Conservation (phyloP, 2,113 vertebrate genomes). For the Oreocharis arfaki region DNA sequence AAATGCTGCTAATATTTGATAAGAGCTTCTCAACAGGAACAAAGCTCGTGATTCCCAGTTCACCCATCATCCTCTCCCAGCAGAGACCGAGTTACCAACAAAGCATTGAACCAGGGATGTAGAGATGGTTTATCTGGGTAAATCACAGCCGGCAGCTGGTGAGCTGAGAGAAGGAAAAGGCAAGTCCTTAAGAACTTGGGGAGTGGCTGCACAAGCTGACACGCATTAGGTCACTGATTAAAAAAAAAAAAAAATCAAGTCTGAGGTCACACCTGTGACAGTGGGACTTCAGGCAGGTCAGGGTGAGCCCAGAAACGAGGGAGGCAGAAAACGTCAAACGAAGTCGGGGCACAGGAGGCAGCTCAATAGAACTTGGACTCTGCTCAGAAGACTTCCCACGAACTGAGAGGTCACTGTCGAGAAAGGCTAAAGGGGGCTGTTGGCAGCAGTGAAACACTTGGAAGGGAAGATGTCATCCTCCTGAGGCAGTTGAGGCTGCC, state of each 20-base stretch:
- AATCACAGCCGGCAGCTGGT: not conserved
- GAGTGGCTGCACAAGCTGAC: not conserved
- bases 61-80: not conserved
- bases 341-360: not conserved
- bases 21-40: not conserved
- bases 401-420: not conserved
- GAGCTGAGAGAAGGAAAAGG: not conserved
- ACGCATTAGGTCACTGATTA: not conserved
- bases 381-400: accelerated
- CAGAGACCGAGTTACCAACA: accelerated
- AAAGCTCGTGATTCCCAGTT: not conserved
- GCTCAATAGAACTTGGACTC: not conserved
- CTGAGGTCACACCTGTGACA: not conserved
- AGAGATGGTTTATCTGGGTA: no score
- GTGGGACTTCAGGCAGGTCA: not conserved
- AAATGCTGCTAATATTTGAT: not conserved
- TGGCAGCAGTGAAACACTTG: accelerated
- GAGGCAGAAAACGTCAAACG: not conserved
- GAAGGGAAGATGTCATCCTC: not conserved
- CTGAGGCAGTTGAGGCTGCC: not conserved
- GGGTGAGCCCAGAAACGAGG: accelerated
- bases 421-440: not conserved
- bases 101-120: not conserved
- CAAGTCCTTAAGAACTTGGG: not conserved
- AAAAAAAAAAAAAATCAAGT: not conserved